phyloP scores from a whole-genome alignment of 2,113 vertebrate genomes.

The Ariopsis seemanni region DNA sequence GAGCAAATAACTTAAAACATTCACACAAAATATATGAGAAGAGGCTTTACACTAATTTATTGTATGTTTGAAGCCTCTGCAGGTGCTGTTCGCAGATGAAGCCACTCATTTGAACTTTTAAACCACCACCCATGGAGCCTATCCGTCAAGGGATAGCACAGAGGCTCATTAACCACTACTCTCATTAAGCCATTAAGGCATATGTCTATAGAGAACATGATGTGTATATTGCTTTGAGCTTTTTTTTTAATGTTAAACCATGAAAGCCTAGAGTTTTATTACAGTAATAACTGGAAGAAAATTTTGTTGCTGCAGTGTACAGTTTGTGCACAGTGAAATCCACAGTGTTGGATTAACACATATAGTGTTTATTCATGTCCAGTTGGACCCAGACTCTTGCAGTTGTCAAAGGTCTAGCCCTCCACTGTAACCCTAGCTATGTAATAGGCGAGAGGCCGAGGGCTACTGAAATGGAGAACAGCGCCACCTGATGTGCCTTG shows the following conservation, averaged over 20 bases:
- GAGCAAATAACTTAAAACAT: background rate
- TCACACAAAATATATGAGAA: background rate
- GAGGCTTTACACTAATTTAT: background rate
- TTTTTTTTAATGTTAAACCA: background rate
- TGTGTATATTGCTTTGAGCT: background rate
- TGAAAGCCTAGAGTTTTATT: background rate
- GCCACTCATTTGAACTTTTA: constrained; percentile 64
- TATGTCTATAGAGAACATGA: background rate
- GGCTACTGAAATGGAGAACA: too few relatives aligned
- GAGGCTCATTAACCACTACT: constrained; percentile 47
- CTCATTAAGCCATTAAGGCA: background rate
- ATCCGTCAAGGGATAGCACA: constrained; percentile 56
- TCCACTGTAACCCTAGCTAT: too few relatives aligned
- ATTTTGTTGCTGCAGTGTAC: background rate
- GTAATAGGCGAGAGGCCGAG: too few relatives aligned
- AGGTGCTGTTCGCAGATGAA: constrained; percentile 68
- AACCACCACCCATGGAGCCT: constrained; percentile 66
- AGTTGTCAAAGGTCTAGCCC: too few relatives aligned
- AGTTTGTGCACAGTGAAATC: background rate
- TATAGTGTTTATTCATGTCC: too few relatives aligned
- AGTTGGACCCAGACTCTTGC: too few relatives aligned
- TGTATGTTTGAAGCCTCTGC: constrained; percentile 54
- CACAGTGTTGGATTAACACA: too few relatives aligned
- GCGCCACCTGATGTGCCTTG: too few relatives aligned
- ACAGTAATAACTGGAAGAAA: background rate